Conservation (phyloP, 2,797 vertebrate genomes). For the Neosilurus hyrtlii region DNA sequence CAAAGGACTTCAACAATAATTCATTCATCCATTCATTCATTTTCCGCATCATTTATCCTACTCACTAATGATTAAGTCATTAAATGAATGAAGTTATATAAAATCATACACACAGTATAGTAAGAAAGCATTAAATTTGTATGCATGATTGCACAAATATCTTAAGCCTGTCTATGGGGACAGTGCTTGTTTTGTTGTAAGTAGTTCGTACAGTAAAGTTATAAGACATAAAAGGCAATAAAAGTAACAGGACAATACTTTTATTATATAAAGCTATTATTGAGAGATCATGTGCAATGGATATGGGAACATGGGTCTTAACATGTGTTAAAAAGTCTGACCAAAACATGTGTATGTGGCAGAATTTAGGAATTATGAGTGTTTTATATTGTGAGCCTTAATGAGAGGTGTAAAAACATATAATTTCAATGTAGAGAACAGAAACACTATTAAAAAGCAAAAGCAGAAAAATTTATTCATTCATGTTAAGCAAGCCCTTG, state of each 20-base stretch:
- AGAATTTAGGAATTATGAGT: neutral
- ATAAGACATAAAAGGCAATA: neutral
- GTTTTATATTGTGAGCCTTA: neutral
- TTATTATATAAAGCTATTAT: neutral
- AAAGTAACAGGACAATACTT: neutral
- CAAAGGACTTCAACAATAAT: neutral
- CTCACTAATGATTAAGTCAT: too few relatives aligned
- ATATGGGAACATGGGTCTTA: neutral
- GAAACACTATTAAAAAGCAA: neutral
- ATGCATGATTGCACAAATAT: constrained; percentile 1
- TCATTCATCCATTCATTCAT: neutral
- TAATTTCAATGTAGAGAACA: neutral
- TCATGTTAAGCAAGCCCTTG: neutral
- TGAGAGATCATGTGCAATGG: neutral
- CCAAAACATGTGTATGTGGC: neutral
- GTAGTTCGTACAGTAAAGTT: neutral
- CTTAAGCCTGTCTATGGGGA: neutral
- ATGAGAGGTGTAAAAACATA: neutral
- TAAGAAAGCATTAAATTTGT: neutral
- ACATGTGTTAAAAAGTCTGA: neutral
- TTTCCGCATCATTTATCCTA: too few relatives aligned
- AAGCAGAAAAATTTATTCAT: neutral
- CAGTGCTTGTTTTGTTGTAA: neutral
- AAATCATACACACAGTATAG: neutral
- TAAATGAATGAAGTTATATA: neutral